phyloP scores from a whole-genome alignment of 2,797 vertebrate species.

The Hippoglossus hippoglossus region DNA sequence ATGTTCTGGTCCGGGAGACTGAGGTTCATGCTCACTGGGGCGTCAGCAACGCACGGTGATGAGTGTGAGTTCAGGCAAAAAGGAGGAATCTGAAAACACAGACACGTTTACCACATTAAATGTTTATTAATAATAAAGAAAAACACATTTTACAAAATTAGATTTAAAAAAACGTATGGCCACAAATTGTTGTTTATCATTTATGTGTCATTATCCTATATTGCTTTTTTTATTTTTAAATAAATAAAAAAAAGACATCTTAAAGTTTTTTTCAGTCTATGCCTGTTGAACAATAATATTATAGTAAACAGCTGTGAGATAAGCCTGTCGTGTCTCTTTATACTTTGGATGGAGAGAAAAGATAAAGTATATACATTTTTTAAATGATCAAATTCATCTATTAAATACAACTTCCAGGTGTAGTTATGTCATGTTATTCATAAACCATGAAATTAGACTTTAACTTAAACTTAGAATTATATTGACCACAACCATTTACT shows the following conservation, averaged over 20 bases:
- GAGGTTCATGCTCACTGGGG: conserved; percentile 80
- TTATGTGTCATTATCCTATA: background rate
- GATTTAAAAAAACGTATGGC: background rate
- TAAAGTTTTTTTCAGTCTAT: background rate
- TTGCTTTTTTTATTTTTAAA: background rate
- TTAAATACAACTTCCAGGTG: background rate
- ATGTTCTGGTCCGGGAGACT: conserved; percentile 81
- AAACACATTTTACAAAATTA: background rate
- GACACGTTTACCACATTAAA: conserved; percentile 16
- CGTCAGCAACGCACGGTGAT: conserved; percentile 23
- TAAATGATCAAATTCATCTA: conserved; percentile 1
- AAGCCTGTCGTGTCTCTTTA: background rate
- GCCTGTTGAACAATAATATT: conserved; percentile 10
- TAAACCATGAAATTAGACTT: conserved; percentile 13
- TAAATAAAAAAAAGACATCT: background rate
- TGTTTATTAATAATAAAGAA: conserved; percentile 3
- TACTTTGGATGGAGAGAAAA: conserved; percentile 9
- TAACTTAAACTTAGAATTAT: background rate
- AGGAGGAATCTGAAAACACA: conserved; percentile 57
- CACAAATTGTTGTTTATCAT: background rate
- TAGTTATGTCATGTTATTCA: conserved; percentile 19
- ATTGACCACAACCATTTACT: too few species aligned
- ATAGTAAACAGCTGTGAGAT: conserved; percentile 14
- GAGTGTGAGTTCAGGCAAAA: conserved; percentile 37
- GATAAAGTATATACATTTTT: background rate